Evolutionary conservation across 2,797 vertebrate genomes (phyloP), one percentile per base, ranked within the genome.

Genomic region (Propithecus perrieri): DNA sequence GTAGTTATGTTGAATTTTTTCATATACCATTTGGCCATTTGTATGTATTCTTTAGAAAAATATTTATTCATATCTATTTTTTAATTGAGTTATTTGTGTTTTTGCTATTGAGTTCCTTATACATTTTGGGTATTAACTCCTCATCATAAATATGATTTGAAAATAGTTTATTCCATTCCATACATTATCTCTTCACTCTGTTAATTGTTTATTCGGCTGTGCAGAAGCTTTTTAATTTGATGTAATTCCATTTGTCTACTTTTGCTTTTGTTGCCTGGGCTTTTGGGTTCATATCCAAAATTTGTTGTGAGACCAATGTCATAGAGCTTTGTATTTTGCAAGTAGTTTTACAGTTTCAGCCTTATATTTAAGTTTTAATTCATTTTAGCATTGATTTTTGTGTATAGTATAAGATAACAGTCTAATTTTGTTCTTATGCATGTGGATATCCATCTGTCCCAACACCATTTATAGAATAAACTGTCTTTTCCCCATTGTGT

Each of bases 401-500:
- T 53, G 2, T 85, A 28, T 48, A 11, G 14, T 71, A 2, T 4
- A 41, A 41, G 41, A 41, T 41, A 78, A n/a, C 33, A 20, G 11
- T 63, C 17, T 63, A 46, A 61, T n/a, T 11, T 78, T 9, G 22
- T 59, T 41, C 2, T 14, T 43, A 3, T 38, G 17, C n/a, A 12
- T 61, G 4, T 61, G 24, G 15, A 71, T 89, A 26, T 35, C 14
- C 38, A 69, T 26, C 30, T 78, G 17, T 11, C 24, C 28, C 17
- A n/a, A n/a, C 7, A 46, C 5, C 26, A 33, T 33, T 67, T 69
- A 69, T 22, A 43, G 15, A 81, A 71, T 12, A 41, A 53, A n/a
- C 5, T 0, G 0, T 7, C 26, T 7, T 78, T 84, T 63, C 4
- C 12, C 0, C 13, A 9, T 65, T 55, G 17, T 65, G 12, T 50